phyloP scores from a whole-genome alignment of 2,113 vertebrate species.

The Sinosuthora webbiana region DNA sequence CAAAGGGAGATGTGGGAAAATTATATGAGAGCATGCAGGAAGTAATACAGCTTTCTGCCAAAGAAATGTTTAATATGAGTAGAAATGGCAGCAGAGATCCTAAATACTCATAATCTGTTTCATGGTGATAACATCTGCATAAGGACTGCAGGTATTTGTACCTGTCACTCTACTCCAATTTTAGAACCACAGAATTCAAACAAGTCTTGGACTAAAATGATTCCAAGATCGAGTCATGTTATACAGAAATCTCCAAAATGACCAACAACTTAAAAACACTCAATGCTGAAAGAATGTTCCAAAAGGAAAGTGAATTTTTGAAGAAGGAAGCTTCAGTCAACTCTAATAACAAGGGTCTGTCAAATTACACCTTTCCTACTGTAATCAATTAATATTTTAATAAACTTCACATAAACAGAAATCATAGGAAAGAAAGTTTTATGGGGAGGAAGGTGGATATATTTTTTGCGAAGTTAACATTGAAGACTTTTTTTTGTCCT shows the following conservation, averaged over 20 bases:
- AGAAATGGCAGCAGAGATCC: not conserved
- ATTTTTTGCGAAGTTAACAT: not conserved
- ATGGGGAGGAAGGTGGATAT: not conserved
- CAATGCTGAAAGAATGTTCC: not conserved
- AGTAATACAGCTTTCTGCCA: not conserved
- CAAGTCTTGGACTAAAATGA: not conserved
- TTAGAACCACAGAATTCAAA: not conserved
- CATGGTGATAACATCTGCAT: not conserved
- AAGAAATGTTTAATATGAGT: not conserved
- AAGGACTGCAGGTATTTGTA: not conserved
- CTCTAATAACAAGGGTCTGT: not conserved
- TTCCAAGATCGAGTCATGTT: not conserved
- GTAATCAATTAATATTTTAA: not conserved
- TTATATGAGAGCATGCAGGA: not conserved
- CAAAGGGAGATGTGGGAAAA: not conserved
- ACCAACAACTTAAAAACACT: not conserved
- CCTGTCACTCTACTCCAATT: not conserved
- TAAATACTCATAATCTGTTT: not conserved
- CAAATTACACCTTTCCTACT: not conserved
- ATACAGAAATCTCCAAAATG: not conserved
- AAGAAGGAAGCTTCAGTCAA: not conserved
- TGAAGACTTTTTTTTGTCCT: not conserved
- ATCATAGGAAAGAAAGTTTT: not conserved
- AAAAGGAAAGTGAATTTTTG: not conserved
- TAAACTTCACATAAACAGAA: not conserved